Conservation (phyloP, 2,113 vertebrate species). For the Macquaria australasica region DNA sequence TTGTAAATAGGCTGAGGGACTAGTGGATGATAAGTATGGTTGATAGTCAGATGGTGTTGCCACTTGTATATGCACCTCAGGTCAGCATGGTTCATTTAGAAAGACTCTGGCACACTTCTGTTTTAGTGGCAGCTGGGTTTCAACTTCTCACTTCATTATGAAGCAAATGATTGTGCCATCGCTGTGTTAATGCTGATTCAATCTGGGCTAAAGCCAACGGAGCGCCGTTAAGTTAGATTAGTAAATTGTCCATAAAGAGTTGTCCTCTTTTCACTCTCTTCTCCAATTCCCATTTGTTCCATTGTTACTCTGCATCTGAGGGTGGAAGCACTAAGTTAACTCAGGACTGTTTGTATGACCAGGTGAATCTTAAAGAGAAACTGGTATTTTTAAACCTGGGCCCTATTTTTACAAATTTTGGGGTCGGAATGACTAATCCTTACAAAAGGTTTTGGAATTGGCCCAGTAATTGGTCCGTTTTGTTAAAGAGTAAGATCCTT, state of each 20-base stretch:
- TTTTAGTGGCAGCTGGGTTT: slow-evolving; percentile 56
- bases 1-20: slow-evolving; percentile 12
- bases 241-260: slow-evolving; percentile 54
- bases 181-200: slow-evolving; percentile 62
- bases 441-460: too few species aligned
- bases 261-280: slow-evolving; percentile 39
- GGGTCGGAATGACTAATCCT: too few species aligned
- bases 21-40: slow-evolving; percentile 25
- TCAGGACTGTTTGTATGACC: neutral
- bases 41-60: slow-evolving; percentile 28
- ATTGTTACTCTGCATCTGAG: slow-evolving; percentile 11
- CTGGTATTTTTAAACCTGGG: too few species aligned
- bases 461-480: too few species aligned
- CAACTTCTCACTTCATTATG: slow-evolving; percentile 56
- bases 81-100: slow-evolving; percentile 49
- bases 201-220: slow-evolving; percentile 49
- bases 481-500: too few species aligned
- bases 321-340: slow-evolving; percentile 1
- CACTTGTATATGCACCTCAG: slow-evolving; percentile 48
- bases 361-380: neutral
- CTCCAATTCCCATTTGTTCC: slow-evolving; percentile 13
- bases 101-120: slow-evolving; percentile 34
- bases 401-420: too few species aligned
- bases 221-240: slow-evolving; percentile 56
- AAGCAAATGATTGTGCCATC: slow-evolving; percentile 49